These are phyloP conservation scores for Eupithecia exiguata DNA, from an alignment of 2,888 invertebrate genomes.

Conservation along the genomic window DNA sequence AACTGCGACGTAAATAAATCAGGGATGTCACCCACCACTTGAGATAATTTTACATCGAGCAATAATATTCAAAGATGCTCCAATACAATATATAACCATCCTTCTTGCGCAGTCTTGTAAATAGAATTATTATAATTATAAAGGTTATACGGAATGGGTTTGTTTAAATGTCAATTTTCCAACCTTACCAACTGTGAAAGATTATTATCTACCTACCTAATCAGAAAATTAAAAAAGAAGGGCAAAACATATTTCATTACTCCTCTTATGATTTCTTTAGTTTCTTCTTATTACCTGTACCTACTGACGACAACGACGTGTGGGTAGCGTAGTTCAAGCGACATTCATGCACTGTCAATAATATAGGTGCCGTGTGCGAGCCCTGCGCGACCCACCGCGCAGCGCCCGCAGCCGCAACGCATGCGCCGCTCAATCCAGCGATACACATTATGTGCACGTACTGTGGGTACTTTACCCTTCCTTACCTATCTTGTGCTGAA, in stretches of 20 bases:
- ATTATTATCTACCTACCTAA: not conserved
- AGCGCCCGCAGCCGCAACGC: conserved; percentile 29
- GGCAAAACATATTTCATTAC: not conserved
- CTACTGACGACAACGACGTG: not conserved
- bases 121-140: not conserved
- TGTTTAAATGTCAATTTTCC: not conserved
- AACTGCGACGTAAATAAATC: conserved; percentile 27
- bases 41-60: not conserved
- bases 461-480: not conserved
- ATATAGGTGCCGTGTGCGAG: not conserved
- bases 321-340: not conserved
- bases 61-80: not conserved
- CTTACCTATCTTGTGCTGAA: not conserved
- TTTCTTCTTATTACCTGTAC: not conserved
- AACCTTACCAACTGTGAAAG: not conserved
- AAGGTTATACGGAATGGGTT: not conserved
- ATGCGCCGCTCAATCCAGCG: conserved; percentile 27
- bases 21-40: conserved; percentile 28
- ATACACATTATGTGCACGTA: conserved; percentile 26
- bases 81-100: not conserved
- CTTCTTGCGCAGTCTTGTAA: not conserved
- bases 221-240: not conserved
- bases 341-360: not conserved
- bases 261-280: not conserved
- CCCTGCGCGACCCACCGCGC: conserved; percentile 37